These are phyloP conservation scores for Meloidogyne chitwoodi DNA, from an alignment of 1,140 invertebrate genomes.

Conservation along the genomic window DNA sequence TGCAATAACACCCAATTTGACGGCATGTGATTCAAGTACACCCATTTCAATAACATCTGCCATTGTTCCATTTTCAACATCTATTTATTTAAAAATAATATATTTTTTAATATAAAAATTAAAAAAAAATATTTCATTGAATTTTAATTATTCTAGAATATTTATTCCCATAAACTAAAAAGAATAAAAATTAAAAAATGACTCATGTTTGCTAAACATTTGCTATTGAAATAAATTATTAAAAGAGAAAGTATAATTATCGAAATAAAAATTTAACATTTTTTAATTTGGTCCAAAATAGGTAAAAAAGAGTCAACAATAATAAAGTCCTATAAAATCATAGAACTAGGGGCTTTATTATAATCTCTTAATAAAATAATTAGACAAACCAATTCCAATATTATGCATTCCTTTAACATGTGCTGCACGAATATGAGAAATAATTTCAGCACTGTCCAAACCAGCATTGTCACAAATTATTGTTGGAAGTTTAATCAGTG, in stretches of 20 bases:
- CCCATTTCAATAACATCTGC: slow-evolving; percentile 80
- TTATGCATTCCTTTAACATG: slow-evolving; percentile 76
- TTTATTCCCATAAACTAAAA: no score
- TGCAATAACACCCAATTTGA: slow-evolving; percentile 88
- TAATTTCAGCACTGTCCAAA: slow-evolving; percentile 89
- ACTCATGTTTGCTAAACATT: no score
- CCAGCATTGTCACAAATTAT: slow-evolving; percentile 97
- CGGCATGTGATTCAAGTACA: slow-evolving; percentile 91
- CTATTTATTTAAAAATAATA: slow-evolving; percentile 54
- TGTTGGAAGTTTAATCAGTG: slow-evolving; percentile 80
- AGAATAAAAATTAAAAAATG: no score
- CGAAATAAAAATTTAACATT: no score
- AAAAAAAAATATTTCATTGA: no score
- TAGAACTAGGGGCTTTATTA: no score
- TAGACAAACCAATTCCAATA: slow-evolving; percentile 74
- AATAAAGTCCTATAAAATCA: no score
- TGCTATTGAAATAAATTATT: no score
- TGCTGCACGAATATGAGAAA: slow-evolving; percentile 80
- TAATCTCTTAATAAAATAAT: not conserved
- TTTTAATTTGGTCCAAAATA: not conserved
- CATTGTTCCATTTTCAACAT: slow-evolving; percentile 60
- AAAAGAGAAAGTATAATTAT: no score
- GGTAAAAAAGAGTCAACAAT: not conserved
- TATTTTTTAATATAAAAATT: not conserved
- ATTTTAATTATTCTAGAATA: no score